A percentile compares a stretch with the other conserved stretches of the same genome.
Evolutionary conservation across 2,888 invertebrate genomes (phyloP).

Genomic region (Oasisia sp.): DNA sequence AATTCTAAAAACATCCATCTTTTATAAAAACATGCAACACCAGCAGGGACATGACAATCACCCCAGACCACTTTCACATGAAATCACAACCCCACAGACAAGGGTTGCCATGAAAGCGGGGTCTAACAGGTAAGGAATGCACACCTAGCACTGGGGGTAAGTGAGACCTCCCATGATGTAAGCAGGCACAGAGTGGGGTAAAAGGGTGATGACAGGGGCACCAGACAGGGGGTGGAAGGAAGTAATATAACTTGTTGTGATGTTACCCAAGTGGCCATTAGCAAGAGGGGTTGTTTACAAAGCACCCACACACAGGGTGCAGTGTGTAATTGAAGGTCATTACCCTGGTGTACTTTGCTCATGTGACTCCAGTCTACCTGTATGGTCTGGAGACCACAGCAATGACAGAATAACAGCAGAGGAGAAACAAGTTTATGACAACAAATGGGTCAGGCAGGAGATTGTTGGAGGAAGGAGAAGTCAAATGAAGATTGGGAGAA

Average conservation of each 20-base stretch:
- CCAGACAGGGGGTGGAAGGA: neutral
- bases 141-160: neutral
- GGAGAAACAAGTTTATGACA: too few relatives aligned
- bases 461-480: too few relatives aligned
- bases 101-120: neutral
- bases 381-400: too few relatives aligned
- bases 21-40: neutral
- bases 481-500: too few relatives aligned
- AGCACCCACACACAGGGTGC: neutral
- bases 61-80: constrained; percentile 8
- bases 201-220: neutral
- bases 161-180: neutral
- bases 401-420: too few relatives aligned
- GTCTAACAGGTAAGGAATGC: neutral
- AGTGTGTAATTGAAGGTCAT: neutral
- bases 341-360: neutral
- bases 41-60: neutral
- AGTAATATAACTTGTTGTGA: neutral
- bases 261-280: neutral
- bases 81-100: neutral
- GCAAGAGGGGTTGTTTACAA: neutral
- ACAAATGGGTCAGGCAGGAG: too few relatives aligned
- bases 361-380: too few relatives aligned
- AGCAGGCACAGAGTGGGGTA: neutral
- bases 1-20: neutral